phyloP scores from a whole-genome alignment of 2,888 invertebrate species.

The Platynereis dumerilii region DNA sequence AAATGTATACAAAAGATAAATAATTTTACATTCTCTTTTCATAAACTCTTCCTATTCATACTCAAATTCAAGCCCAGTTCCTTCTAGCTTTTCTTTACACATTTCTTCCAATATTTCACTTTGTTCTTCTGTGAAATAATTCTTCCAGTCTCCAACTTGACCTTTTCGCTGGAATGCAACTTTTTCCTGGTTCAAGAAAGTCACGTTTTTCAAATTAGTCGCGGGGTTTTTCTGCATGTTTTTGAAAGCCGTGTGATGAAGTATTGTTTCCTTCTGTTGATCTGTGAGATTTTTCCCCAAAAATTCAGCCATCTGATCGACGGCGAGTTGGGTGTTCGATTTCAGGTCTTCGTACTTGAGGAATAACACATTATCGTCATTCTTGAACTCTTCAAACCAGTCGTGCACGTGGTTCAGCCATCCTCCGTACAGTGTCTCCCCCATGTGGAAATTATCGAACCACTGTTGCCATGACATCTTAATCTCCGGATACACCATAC shows the following conservation, averaged over 20 bases:
- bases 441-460: background rate
- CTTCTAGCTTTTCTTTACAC: slow-evolving; percentile 1
- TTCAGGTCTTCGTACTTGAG: slow-evolving; percentile 3
- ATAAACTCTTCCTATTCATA: no score
- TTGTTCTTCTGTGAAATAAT: slow-evolving; percentile 3
- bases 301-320: background rate
- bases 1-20: no score
- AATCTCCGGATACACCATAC: background rate
- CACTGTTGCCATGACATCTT: slow-evolving; percentile 1
- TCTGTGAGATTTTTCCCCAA: background rate
- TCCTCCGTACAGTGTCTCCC: background rate
- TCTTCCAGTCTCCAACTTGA: slow-evolving; percentile 1
- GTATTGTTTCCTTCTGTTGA: background rate
- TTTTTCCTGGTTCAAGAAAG: background rate
- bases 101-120: background rate
- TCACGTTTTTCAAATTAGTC: background rate
- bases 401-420: background rate
- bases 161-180: background rate
- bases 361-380: background rate
- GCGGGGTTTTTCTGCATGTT: slow-evolving; percentile 5
- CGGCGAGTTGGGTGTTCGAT: background rate
- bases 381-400: background rate
- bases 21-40: no score
- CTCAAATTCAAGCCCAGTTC: slow-evolving; percentile 2
- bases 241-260: slow-evolving; percentile 1